Evolutionary conservation across 1,140 invertebrate species (phyloP).

Genomic region (Drosophila lini): DNA sequence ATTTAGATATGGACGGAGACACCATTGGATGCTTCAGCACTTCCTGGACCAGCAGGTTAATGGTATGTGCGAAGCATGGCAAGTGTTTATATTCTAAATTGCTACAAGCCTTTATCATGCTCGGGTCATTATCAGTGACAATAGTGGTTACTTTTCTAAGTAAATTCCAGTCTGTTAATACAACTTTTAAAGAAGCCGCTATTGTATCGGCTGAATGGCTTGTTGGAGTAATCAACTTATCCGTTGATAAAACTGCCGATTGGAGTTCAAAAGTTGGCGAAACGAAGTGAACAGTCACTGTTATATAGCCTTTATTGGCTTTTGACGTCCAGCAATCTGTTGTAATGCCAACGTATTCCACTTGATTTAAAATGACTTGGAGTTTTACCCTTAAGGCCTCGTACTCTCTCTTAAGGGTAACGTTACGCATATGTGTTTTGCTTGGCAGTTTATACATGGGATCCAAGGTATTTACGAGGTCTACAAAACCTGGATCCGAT

Average conservation of each 20-base stretch:
- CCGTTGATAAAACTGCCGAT: too few species aligned
- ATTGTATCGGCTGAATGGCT: background rate
- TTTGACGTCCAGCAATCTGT: too few species aligned
- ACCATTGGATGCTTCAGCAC: background rate
- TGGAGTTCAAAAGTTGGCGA: too few species aligned
- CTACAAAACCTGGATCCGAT: background rate
- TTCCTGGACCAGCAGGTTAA: constrained; percentile 1
- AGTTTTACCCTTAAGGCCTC: background rate
- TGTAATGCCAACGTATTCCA: too few species aligned
- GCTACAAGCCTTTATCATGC: background rate
- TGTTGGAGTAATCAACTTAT: too few species aligned
- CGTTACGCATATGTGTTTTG: background rate
- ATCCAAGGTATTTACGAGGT: background rate
- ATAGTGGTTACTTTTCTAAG: background rate
- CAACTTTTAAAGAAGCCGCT: background rate
- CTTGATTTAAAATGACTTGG: too few species aligned
- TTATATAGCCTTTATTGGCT: too few species aligned
- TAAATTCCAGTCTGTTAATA: background rate
- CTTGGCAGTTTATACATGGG: background rate
- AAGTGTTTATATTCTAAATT: background rate
- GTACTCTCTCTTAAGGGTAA: background rate
- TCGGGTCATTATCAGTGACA: background rate
- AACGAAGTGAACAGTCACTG: too few species aligned
- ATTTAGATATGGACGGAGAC: background rate
- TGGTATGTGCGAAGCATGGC: background rate